phyloP scores from a whole-genome alignment of 2,797 vertebrate genomes.

The Sardinella longiceps region DNA sequence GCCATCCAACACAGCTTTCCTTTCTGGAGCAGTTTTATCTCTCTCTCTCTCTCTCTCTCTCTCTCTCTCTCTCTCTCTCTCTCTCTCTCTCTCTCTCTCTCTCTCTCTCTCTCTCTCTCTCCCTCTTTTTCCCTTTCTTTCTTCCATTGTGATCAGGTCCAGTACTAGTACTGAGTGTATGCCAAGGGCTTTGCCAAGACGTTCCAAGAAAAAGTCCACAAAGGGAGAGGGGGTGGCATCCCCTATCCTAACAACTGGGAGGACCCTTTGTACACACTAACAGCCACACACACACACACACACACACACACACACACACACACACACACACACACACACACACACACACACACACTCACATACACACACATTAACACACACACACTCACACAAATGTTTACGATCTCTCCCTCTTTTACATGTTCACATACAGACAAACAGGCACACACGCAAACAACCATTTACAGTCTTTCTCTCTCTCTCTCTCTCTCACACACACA shows the following conservation, averaged over 20 bases:
- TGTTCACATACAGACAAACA: neutral
- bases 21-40: neutral
- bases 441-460: too few species aligned
- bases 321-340: neutral
- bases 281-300: neutral
- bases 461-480: neutral
- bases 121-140: constrained; percentile 13
- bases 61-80: neutral
- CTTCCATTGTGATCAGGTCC: constrained; percentile 21
- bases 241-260: neutral
- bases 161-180: neutral
- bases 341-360: constrained; percentile 11
- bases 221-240: neutral
- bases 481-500: neutral
- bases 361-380: neutral
- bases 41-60: neutral
- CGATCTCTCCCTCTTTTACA: neutral
- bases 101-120: constrained; percentile 2
- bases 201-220: neutral
- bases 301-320: neutral
- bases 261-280: too few species aligned
- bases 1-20: constrained; percentile 12
- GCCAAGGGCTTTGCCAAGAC: neutral
- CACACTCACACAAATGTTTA: neutral
- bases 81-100: neutral